Evolutionary conservation across 2,888 invertebrate genomes (phyloP).

Genomic region (Callosobruchus maculatus): DNA sequence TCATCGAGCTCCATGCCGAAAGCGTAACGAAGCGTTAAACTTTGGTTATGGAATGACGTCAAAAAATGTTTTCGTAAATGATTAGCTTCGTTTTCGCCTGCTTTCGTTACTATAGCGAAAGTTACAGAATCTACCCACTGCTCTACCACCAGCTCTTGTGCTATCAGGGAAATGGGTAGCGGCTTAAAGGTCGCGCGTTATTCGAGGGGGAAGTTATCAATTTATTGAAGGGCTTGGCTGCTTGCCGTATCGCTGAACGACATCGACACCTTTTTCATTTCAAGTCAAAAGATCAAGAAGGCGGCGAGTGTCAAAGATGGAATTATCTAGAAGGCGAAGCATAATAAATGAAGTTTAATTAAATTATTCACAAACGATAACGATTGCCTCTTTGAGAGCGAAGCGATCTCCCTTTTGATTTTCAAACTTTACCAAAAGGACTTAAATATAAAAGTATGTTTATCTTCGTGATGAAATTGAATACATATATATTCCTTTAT

Average conservation of each 20-base stretch:
- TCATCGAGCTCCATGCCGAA: no score
- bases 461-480: neutral
- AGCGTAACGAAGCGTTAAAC: no score
- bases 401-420: neutral
- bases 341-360: neutral
- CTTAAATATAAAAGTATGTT: neutral
- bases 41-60: no score
- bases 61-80: no score
- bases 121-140: no score
- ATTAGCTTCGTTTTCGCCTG: no score
- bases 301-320: neutral
- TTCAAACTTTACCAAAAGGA: neutral
- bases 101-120: no score
- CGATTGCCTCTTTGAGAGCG: neutral
- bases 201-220: neutral
- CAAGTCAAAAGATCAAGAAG: neutral
- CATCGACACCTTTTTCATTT: neutral
- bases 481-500: neutral
- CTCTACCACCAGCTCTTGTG: neutral
- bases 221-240: neutral
- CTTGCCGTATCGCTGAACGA: neutral
- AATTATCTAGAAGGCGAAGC: neutral
- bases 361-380: neutral
- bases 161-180: neutral
- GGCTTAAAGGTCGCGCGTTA: neutral